A percentile compares a stretch with the other conserved stretches of the same genome.
Conservation (phyloP, 2,797 vertebrate species). For the Rhincodon typus region DNA sequence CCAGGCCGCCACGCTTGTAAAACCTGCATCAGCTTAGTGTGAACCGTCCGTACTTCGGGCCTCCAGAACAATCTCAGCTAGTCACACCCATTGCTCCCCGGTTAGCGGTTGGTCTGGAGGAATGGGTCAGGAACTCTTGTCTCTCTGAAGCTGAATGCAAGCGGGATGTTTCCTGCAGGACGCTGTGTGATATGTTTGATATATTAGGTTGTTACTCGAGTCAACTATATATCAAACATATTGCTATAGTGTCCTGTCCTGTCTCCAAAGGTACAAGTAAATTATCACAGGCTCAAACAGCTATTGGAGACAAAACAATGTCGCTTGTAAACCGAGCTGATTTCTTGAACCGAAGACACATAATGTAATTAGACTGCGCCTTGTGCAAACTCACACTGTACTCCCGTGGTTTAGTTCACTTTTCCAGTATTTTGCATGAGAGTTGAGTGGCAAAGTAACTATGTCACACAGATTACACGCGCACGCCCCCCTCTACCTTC, state of each 20-base stretch:
- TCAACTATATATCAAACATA: constrained; percentile 99
- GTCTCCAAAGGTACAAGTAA: constrained; percentile 67
- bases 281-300: neutral
- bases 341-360: neutral
- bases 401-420: neutral
- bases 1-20: neutral
- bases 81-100: constrained; percentile 38
- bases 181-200: constrained; percentile 99
- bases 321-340: constrained; percentile 41
- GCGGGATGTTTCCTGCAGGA: constrained; percentile 86
- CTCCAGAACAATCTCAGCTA: neutral
- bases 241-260: constrained; percentile 98
- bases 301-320: constrained; percentile 46
- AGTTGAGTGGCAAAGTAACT: neutral
- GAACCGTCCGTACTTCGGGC: too few species aligned
- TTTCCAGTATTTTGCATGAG: neutral
- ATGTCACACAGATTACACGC: neutral
- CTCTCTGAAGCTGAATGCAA: constrained; percentile 61
- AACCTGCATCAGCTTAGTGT: neutral
- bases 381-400: neutral
- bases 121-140: constrained; percentile 40
- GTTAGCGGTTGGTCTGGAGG: constrained; percentile 34
- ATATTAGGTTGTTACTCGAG: constrained; percentile 99
- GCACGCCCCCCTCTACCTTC: neutral
- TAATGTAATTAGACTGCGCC: neutral